These are phyloP conservation scores for Hassar affinis DNA, from an alignment of 2,113 vertebrate genomes.

Conservation along the genomic window DNA sequence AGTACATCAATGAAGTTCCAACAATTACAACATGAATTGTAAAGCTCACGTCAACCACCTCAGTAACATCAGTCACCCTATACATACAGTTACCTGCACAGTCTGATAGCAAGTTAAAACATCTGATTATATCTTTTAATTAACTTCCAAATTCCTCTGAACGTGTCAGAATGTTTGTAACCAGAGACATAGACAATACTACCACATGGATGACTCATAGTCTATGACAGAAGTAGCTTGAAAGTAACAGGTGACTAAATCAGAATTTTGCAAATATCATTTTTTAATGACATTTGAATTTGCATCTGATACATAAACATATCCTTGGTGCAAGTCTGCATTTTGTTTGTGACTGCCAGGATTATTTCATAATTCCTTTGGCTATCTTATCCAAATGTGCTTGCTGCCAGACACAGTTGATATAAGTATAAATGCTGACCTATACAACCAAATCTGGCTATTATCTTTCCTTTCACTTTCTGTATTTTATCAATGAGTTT, in stretches of 20 bases:
- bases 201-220: neutral
- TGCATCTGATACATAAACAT: neutral
- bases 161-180: neutral
- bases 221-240: neutral
- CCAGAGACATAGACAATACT: neutral
- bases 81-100: neutral
- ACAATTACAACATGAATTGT: neutral
- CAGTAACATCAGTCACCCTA: neutral
- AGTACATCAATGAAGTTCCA: neutral
- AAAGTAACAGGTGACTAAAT: neutral
- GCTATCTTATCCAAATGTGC: neutral
- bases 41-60: neutral
- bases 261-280: neutral
- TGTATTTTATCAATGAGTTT: neutral
- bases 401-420: neutral
- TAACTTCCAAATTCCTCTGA: neutral
- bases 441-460: neutral
- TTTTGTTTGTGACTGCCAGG: neutral
- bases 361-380: neutral
- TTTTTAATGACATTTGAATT: neutral
- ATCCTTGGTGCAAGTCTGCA: neutral
- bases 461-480: neutral
- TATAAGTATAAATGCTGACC: neutral
- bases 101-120: neutral
- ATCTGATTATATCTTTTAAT: neutral